phyloP scores from a whole-genome alignment of 2,888 invertebrate species.

The Andrena chrysosceles region DNA sequence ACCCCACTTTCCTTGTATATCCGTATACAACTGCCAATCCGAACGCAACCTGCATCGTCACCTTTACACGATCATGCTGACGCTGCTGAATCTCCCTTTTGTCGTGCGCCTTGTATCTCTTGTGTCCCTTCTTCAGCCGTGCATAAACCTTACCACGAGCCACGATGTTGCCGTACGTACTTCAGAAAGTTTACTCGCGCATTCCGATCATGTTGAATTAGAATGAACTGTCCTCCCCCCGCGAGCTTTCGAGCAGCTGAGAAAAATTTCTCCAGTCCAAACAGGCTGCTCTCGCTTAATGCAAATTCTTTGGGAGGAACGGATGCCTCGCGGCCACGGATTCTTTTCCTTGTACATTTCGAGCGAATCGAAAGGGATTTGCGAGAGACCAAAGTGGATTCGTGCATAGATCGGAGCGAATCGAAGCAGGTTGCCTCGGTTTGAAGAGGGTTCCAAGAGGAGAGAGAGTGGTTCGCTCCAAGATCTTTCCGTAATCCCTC shows the following conservation, averaged over 20 bases:
- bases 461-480: too few relatives aligned
- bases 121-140: conserved; percentile 46
- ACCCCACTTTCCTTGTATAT: conserved; percentile 45
- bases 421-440: too few relatives aligned
- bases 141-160: conserved; percentile 62
- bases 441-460: too few relatives aligned
- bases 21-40: conserved; percentile 47
- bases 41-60: conserved; percentile 58
- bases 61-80: conserved; percentile 70
- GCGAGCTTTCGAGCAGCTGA: neutral
- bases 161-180: conserved; percentile 48
- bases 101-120: conserved; percentile 45
- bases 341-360: neutral
- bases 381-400: neutral
- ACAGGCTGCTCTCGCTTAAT: conserved; percentile 24
- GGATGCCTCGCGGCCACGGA: neutral
- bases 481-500: neutral
- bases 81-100: conserved; percentile 55
- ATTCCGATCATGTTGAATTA: conserved; percentile 49
- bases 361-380: neutral
- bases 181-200: conserved; percentile 50
- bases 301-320: conserved; percentile 33
- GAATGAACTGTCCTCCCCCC: conserved; percentile 39
- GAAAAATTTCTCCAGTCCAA: conserved; percentile 11
- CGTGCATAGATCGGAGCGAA: neutral